Evolutionary conservation across 2,113 vertebrate species (phyloP).

Genomic region (Galbula dea): DNA sequence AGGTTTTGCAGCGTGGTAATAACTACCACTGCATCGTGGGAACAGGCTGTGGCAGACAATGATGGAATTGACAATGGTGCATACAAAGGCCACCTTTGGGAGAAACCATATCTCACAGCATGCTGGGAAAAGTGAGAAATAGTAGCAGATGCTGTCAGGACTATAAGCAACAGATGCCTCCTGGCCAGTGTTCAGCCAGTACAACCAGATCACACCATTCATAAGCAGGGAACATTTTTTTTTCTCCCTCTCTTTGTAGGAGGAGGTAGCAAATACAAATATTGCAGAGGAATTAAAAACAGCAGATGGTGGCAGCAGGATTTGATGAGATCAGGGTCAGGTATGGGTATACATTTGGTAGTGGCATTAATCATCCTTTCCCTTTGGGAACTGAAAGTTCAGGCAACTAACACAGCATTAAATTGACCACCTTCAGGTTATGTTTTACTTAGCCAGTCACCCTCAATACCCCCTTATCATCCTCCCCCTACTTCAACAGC

Average conservation of each 20-base stretch:
- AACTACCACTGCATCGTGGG: conserved; percentile 80
- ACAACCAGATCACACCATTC: conserved; percentile 77
- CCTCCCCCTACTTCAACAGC: not conserved
- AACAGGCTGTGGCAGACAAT: conserved; percentile 82
- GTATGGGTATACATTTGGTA: conserved; percentile 70
- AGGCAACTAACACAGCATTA: conserved; percentile 55
- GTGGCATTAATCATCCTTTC: conserved; percentile 70
- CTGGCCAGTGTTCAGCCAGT: conserved; percentile 84
- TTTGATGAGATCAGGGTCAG: conserved; percentile 77
- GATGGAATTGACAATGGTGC: conserved; percentile 84
- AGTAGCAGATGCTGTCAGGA: conserved; percentile 92
- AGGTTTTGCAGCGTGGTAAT: conserved; percentile 65
- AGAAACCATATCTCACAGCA: conserved; percentile 86
- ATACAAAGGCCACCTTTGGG: conserved; percentile 90
- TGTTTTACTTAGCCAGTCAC: conserved; percentile 65
- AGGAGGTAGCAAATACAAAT: conserved; percentile 75
- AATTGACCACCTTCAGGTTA: conserved; percentile 64
- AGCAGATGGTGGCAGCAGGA: conserved; percentile 82
- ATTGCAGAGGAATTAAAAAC: conserved; percentile 78
- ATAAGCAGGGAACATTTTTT: conserved; percentile 58
- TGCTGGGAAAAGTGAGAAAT: conserved; percentile 85
- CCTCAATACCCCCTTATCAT: conserved; percentile 53
- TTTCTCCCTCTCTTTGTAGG: conserved; percentile 66
- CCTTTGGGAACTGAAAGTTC: conserved; percentile 64
- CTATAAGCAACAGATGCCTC: conserved; percentile 90